These are phyloP conservation scores for Verasper variegatus DNA, from an alignment of 2,113 vertebrate genomes.

Conservation along the genomic window DNA sequence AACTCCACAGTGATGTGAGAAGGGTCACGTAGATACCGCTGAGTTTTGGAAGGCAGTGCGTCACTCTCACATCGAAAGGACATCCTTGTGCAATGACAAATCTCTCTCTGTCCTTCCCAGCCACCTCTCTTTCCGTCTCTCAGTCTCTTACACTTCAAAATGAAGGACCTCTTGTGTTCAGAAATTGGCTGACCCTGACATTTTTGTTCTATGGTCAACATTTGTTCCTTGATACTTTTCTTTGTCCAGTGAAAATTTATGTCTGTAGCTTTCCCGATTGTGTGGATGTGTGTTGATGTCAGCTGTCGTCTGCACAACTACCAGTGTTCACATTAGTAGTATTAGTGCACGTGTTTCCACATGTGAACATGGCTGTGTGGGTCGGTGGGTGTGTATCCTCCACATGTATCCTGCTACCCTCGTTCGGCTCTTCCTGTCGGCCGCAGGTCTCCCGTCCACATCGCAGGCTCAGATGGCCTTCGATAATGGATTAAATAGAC, in stretches of 20 bases:
- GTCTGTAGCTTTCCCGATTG: neutral
- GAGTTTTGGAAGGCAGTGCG: slow-evolving; percentile 19
- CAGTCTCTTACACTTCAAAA: neutral
- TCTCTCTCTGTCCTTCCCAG: neutral
- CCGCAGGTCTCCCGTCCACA: slow-evolving; percentile 34
- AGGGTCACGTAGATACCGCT: slow-evolving; percentile 24
- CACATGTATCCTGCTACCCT: slow-evolving; percentile 51
- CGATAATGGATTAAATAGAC: slow-evolving; percentile 83
- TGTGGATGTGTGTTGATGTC: slow-evolving; percentile 7
- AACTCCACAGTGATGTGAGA: slow-evolving; percentile 16
- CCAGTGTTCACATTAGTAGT: slow-evolving; percentile 23
- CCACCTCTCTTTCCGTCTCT: neutral
- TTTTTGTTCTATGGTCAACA: slow-evolving; percentile 1
- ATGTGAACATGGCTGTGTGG: slow-evolving; percentile 20
- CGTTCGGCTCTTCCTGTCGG: slow-evolving; percentile 36
- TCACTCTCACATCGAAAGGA: slow-evolving; percentile 30
- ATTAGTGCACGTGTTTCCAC: slow-evolving; percentile 33
- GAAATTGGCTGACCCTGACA: neutral
- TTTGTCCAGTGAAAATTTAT: neutral
- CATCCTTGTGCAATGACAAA: slow-evolving; percentile 41
- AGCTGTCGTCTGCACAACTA: neutral
- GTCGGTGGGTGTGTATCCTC: slow-evolving; percentile 41
- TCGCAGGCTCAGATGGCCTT: slow-evolving; percentile 56
- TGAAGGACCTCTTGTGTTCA: slow-evolving; percentile 24
- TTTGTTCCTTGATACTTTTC: neutral